A percentile compares a stretch with the other conserved stretches of the same genome.
These are phyloP conservation scores for Danaus chrysippus DNA, from an alignment of 2,888 invertebrate species.

Conservation along the genomic window DNA sequence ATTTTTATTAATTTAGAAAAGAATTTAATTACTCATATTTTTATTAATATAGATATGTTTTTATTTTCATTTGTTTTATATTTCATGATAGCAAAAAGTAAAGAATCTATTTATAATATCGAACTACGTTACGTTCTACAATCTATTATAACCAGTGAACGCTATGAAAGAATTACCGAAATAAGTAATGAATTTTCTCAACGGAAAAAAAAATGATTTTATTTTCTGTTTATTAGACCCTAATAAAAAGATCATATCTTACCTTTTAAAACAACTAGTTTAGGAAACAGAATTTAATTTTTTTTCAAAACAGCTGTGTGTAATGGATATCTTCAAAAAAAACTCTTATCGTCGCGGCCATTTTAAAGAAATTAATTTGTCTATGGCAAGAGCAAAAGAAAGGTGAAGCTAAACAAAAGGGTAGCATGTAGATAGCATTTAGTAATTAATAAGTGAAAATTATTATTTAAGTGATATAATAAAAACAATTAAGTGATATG, in stretches of 20 bases:
- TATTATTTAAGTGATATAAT: slow-evolving; percentile 49
- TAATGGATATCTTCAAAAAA: slow-evolving; percentile 46
- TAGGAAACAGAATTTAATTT: background rate
- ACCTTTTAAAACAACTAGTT: background rate
- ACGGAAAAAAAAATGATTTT: background rate
- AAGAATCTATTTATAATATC: background rate
- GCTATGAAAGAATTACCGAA: background rate
- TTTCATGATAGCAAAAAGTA: background rate
- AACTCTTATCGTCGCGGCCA: slow-evolving; percentile 69
- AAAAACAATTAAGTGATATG: slow-evolving; percentile 44
- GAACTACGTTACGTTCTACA: background rate
- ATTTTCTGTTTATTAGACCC: background rate
- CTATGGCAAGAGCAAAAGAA: slow-evolving; percentile 72
- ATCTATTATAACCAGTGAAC: background rate
- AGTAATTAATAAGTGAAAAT: slow-evolving; percentile 59
- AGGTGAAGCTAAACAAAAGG: slow-evolving; percentile 80
- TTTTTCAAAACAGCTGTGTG: slow-evolving; percentile 32
- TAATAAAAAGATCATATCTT: background rate
- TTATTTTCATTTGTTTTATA: background rate
- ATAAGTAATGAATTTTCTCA: background rate
- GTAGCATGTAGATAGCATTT: slow-evolving; percentile 74
- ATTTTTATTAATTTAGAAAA: too few species aligned
- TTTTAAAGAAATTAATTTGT: slow-evolving; percentile 69
- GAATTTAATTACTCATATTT: too few species aligned
- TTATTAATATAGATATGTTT: too few species aligned